Conservation (phyloP, 2,797 vertebrate species). For the Paedocypris micromegethes region DNA sequence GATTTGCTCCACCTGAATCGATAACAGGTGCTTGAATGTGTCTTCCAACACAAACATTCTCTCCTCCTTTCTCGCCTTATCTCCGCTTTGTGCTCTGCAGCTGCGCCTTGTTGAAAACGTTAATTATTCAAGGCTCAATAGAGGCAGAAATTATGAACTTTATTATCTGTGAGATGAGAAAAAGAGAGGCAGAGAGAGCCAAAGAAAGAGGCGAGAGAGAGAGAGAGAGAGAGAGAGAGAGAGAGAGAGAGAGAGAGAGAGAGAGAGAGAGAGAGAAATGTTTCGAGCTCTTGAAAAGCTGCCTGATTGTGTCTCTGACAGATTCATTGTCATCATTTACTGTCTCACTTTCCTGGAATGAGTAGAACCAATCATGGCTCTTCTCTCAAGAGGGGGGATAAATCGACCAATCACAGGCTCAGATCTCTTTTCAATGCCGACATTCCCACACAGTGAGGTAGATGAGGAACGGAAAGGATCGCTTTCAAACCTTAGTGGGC, state of each 20-base stretch:
- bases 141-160: constrained; percentile 37
- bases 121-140: constrained; percentile 38
- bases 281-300: constrained; percentile 18
- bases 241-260: neutral
- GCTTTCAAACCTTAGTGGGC: too few relatives aligned
- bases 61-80: constrained; percentile 26
- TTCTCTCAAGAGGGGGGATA: constrained; percentile 36
- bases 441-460: constrained; percentile 33
- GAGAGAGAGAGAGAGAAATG: constrained; percentile 6
- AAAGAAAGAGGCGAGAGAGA: neutral
- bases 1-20: constrained; percentile 3
- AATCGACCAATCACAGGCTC: constrained; percentile 42
- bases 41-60: constrained; percentile 16
- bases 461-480: constrained; percentile 11
- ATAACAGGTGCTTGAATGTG: constrained; percentile 31
- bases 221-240: neutral
- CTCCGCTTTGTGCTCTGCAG: constrained; percentile 30
- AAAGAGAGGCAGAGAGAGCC: neutral
- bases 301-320: constrained; percentile 35
- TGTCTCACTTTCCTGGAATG: constrained; percentile 32
- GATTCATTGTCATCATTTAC: constrained; percentile 34
- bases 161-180: neutral
- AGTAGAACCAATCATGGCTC: constrained; percentile 43
- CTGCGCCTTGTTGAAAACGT: constrained; percentile 36
- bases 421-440: constrained; percentile 37